Conservation (phyloP, 2,113 vertebrate genomes). For the Thryonomys swinderianus region DNA sequence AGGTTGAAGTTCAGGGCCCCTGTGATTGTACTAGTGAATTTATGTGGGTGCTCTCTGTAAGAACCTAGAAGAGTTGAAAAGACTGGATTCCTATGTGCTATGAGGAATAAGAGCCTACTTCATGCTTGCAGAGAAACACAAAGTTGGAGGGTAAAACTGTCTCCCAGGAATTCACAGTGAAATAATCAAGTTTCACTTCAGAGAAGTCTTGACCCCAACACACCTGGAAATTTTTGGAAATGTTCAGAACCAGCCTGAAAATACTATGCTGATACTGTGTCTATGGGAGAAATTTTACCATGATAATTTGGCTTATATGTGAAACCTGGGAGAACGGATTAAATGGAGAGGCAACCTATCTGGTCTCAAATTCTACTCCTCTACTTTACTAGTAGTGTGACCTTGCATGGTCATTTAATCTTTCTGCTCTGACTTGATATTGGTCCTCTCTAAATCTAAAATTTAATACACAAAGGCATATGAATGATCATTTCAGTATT, state of each 20-base stretch:
- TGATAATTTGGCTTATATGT: not conserved
- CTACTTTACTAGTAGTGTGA: not conserved
- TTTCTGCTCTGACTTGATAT: not conserved
- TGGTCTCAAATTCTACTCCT: not conserved
- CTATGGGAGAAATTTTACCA: not conserved
- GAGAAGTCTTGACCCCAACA: not conserved
- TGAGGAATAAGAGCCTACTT: not conserved
- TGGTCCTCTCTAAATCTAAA: not conserved
- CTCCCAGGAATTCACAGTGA: not conserved
- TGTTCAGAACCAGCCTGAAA: not conserved
- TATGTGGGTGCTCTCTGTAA: not conserved
- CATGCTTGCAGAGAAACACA: not conserved
- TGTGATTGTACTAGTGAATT: not conserved
- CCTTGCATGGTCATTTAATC: not conserved
- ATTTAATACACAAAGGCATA: not conserved
- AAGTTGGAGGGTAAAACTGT: not conserved
- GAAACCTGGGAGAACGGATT: not conserved
- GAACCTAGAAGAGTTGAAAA: not conserved
- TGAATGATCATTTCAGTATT: not conserved
- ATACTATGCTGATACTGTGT: not conserved
- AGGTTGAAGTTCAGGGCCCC: too few species aligned
- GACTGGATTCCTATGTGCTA: not conserved
- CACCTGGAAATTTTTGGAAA: not conserved
- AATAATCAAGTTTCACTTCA: not conserved
- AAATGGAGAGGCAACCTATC: not conserved